Conservation (phyloP, 2,113 vertebrate genomes). For the Emydocephalus ijimae region DNA sequence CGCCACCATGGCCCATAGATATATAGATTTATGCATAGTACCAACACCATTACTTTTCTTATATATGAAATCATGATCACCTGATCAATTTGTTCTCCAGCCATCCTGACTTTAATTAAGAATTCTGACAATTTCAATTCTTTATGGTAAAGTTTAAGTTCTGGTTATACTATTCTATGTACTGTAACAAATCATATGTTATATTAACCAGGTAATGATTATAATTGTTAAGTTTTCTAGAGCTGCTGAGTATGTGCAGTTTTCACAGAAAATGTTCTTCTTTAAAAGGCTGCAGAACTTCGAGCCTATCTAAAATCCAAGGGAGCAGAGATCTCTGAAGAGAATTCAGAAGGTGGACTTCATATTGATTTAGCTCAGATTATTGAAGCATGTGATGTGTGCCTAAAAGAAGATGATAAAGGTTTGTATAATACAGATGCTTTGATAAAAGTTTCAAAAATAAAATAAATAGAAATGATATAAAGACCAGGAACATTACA, state of each 20-base stretch:
- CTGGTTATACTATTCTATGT: background rate
- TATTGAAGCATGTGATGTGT: conserved; percentile 94
- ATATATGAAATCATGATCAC: background rate
- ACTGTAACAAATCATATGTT: background rate
- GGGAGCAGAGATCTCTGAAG: conserved; percentile 95
- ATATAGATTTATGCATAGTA: background rate
- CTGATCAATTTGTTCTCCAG: background rate
- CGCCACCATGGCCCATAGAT: too few relatives aligned
- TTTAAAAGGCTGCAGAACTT: conserved; percentile 86
- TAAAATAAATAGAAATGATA: background rate
- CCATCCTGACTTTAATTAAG: background rate
- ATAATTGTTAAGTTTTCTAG: background rate
- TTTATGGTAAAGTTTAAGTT: rapidly evolving
- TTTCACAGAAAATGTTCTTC: background rate
- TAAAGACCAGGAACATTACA: background rate
- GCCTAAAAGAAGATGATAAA: conserved; percentile 95
- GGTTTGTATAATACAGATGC: conserved; percentile 68
- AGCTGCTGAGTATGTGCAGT: background rate
- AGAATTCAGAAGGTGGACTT: conserved; percentile 91
- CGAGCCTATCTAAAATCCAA: conserved; percentile 91
- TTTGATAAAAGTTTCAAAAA: background rate
- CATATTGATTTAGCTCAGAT: conserved; percentile 93
- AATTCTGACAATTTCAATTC: background rate
- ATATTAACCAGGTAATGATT: background rate
- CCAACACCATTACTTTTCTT: background rate